phyloP scores from a whole-genome alignment of 2,888 invertebrate species.

The Eurytoma californica region DNA sequence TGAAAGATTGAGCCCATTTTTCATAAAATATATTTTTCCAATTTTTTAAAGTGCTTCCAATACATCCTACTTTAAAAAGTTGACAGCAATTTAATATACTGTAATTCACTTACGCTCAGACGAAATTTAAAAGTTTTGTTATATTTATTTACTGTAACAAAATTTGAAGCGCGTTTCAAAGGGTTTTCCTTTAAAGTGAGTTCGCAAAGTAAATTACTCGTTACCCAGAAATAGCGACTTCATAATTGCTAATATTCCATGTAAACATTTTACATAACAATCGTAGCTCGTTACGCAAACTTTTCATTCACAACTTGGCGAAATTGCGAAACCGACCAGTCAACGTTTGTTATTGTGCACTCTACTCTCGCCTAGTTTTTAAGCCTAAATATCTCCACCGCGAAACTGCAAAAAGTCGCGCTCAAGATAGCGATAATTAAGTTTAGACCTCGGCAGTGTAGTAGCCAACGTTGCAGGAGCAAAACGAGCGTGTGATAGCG shows the following conservation, averaged over 20 bases:
- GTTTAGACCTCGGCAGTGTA: background rate
- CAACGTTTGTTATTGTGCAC: background rate
- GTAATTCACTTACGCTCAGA: too few species aligned
- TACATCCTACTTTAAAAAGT: too few species aligned
- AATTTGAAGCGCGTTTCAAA: too few species aligned
- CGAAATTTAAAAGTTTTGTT: too few species aligned
- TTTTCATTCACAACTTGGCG: background rate
- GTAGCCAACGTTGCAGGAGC: background rate
- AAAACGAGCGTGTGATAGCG: background rate
- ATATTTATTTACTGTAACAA: too few species aligned
- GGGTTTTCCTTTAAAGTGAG: too few species aligned
- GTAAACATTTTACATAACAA: background rate
- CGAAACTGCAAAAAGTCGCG: background rate
- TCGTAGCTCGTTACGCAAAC: slow-evolving; percentile 9
- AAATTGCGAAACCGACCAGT: background rate
- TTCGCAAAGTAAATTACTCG: too few species aligned
- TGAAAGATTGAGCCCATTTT: too few species aligned
- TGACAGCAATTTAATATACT: too few species aligned
- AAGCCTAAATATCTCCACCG: background rate
- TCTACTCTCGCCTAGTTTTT: background rate
- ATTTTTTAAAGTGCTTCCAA: too few species aligned
- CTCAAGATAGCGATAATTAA: slow-evolving; percentile 4
- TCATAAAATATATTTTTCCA: too few species aligned
- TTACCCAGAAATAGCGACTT: background rate
- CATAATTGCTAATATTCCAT: background rate